phyloP scores from a whole-genome alignment of 2,888 invertebrate genomes.

The Protodeltote pygarga region DNA sequence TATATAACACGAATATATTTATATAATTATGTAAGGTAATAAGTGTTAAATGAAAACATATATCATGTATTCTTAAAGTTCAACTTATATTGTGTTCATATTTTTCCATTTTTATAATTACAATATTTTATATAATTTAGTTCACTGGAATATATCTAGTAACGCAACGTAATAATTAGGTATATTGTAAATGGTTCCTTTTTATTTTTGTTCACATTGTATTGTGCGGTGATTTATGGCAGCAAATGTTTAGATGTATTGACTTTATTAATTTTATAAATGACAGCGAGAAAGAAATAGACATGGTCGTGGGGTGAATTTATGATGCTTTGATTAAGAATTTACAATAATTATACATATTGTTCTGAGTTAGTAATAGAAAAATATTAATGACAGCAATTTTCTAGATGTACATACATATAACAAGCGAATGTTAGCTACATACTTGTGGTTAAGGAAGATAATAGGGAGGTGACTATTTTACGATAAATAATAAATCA shows the following conservation, averaged over 20 bases:
- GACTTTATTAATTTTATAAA: constrained; percentile 33
- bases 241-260: constrained; percentile 41
- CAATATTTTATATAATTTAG: constrained; percentile 27
- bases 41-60: constrained; percentile 29
- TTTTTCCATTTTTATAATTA: constrained; percentile 38
- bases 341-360: constrained; percentile 28
- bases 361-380: constrained; percentile 37
- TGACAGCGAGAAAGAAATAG: constrained; percentile 26
- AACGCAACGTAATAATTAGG: constrained; percentile 38
- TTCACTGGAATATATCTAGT: constrained; percentile 33
- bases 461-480: too few relatives aligned
- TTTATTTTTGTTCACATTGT: constrained; percentile 40
- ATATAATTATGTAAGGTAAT: constrained; percentile 28
- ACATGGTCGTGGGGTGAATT: constrained; percentile 30
- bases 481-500: too few relatives aligned
- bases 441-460: constrained; percentile 61
- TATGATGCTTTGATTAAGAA: constrained; percentile 24
- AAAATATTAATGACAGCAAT: constrained; percentile 40
- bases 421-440: constrained; percentile 69
- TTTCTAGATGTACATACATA: constrained; percentile 61
- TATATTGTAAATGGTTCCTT: constrained; percentile 48
- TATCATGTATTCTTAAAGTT: constrained; percentile 33
- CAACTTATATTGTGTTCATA: constrained; percentile 44
- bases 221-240: constrained; percentile 48
- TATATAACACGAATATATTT: constrained; percentile 45